Evolutionary conservation across 53 echinoderm and acorn worm genomes (phyloP).

Genomic region (Echinometra lucunter): DNA sequence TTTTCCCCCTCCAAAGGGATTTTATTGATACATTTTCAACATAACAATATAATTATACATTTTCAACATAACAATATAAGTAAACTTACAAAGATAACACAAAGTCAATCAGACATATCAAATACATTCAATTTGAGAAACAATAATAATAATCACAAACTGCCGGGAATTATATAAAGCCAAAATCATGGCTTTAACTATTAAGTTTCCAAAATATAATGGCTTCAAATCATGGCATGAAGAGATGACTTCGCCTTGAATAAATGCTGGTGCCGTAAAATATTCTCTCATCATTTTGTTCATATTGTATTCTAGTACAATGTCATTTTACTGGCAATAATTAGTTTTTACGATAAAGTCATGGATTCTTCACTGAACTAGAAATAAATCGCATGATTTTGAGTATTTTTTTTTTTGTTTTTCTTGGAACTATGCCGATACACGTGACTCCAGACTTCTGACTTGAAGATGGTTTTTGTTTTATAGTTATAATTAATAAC

Average conservation of each 20-base stretch:
- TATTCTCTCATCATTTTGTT: neutral
- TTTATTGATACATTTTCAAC: too few relatives aligned
- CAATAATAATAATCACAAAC: too few relatives aligned
- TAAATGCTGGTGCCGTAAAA: neutral
- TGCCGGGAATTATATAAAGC: too few relatives aligned
- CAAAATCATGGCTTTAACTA: too few relatives aligned
- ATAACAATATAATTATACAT: too few relatives aligned
- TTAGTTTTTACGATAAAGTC: neutral
- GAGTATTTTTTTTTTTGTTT: neutral
- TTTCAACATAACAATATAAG: too few relatives aligned
- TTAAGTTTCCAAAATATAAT: too few relatives aligned
- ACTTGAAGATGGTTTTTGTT: neutral
- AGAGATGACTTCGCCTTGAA: neutral
- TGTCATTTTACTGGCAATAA: neutral
- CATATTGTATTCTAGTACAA: neutral
- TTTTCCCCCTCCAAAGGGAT: too few relatives aligned
- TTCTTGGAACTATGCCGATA: neutral
- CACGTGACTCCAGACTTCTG: neutral
- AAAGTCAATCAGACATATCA: too few relatives aligned
- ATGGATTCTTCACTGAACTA: neutral
- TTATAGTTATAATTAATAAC: neutral
- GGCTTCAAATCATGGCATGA: neutral
- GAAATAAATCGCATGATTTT: neutral
- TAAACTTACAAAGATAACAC: too few relatives aligned
- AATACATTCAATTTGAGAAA: too few relatives aligned